Evolutionary conservation across 2,888 invertebrate genomes (phyloP).

Genomic region (Agonopterix alstromeriana): DNA sequence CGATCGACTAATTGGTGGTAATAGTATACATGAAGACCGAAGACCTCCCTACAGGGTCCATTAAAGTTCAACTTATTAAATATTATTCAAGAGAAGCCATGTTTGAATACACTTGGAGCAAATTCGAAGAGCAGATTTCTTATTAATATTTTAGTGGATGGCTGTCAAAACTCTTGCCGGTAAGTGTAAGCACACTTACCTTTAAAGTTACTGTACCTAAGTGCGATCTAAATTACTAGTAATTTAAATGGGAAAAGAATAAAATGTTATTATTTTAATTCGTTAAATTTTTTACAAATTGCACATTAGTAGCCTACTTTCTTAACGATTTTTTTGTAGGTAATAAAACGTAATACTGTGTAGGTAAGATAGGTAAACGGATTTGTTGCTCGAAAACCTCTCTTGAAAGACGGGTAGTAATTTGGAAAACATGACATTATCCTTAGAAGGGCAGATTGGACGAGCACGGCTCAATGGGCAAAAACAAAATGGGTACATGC

Average conservation of each 20-base stretch:
- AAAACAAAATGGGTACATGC: constrained; percentile 1
- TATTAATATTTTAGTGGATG: constrained; percentile 39
- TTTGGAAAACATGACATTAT: constrained; percentile 31
- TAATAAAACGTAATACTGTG: background rate
- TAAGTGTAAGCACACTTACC: too few relatives aligned
- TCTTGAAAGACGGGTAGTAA: constrained; percentile 29
- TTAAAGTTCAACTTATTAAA: constrained; percentile 17
- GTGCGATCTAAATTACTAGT: too few relatives aligned
- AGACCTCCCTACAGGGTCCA: constrained; percentile 15
- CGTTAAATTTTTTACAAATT: too few relatives aligned
- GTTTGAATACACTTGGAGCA: too few relatives aligned
- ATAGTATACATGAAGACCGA: constrained; percentile 41
- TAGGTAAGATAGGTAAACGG: constrained; percentile 12
- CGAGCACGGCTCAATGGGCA: constrained; percentile 16
- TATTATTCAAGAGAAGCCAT: constrained; percentile 1
- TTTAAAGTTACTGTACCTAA: too few relatives aligned
- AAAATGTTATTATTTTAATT: too few relatives aligned
- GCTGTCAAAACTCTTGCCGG: background rate
- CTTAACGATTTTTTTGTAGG: too few relatives aligned
- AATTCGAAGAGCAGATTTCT: constrained; percentile 25
- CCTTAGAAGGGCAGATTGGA: constrained; percentile 15
- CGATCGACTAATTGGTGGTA: constrained; percentile 64
- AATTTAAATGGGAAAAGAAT: too few relatives aligned
- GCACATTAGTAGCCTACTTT: too few relatives aligned
- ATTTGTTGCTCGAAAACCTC: constrained; percentile 37